Evolutionary conservation across 2,888 invertebrate species (phyloP).

Genomic region (Rhagonycha fulva): DNA sequence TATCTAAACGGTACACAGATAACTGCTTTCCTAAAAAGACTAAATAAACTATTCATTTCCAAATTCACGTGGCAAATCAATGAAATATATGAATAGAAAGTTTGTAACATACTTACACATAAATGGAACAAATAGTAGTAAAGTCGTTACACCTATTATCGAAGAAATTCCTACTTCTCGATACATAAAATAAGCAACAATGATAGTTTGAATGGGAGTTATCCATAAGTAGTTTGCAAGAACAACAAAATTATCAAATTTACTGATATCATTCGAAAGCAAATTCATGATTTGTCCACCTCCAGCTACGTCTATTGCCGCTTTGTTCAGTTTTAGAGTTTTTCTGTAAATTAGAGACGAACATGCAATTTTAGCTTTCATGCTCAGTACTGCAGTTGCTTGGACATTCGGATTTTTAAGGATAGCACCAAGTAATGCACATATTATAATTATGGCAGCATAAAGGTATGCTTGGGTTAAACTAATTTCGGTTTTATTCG

Average conservation of each 20-base stretch:
- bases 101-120: constrained; percentile 51
- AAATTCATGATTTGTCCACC: background rate
- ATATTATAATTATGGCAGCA: background rate
- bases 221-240: constrained; percentile 82
- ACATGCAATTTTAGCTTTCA: constrained; percentile 80
- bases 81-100: too few relatives aligned
- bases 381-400: constrained; percentile 78
- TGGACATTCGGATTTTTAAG: constrained; percentile 45
- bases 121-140: constrained; percentile 56
- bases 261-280: constrained; percentile 44
- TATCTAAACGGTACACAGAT: constrained; percentile 63
- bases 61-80: too few relatives aligned
- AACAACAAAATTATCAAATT: constrained; percentile 80
- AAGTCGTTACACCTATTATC: constrained; percentile 59
- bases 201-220: constrained; percentile 63
- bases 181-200: constrained; percentile 74
- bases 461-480: background rate
- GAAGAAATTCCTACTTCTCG: constrained; percentile 58
- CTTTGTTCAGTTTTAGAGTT: constrained; percentile 70
- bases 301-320: constrained; percentile 64
- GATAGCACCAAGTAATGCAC: background rate
- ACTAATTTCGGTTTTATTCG: background rate
- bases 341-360: constrained; percentile 85
- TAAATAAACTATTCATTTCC: background rate
- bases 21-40: background rate